Base-by-base conservation (phyloP, 2,888 invertebrate genomes). In the Psylliodes chrysocephalus region DNA sequence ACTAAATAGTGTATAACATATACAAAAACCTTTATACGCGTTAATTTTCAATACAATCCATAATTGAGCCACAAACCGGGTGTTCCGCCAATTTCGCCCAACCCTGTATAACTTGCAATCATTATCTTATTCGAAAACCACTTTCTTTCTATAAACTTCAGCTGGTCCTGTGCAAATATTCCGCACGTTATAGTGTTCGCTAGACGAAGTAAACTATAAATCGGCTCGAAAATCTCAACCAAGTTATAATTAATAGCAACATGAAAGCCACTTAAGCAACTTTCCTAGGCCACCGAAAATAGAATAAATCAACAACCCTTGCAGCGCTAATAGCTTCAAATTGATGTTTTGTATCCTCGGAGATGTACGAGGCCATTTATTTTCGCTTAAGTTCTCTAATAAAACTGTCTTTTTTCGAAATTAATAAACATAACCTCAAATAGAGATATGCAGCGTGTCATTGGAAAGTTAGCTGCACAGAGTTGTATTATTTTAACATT, bases 161-260 rank as follows among this genome's bases (percentile, higher is more conserved):
- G n/a, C n/a, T n/a, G 33, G n/a, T 10, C 33, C n/a, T 33, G 33
- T 8, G 4, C 33, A 30, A 57, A 25, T 47, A 35, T 40, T 38
- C 47, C 22, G n/a, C n/a, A 30, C 57, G 49, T 14, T 46, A n/a
- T n/a, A 10, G 25, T 19, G 49, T 30, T 30, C 28, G 52, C 52
- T 15, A 5, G n/a, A 18, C 19, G 52, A 60, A 42, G 60, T 52
- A 52, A 60, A 60, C 60, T 60, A 60, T 60, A 60, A 60, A 54
- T 61, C 54, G 47, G 19, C 52, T 54, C 46, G 54, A 52, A 47
- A 61, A 61, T 60, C 61, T 61, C 40, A 17, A 55, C 38, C 46
- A 47, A 54, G 47, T 54, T 54, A 61, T 61, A 61, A 61, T 61
- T 61, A 61, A 61, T 61, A 61, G 61, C 47, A 54, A 54, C 55